Evolutionary conservation across 2,113 vertebrate genomes (phyloP).

Genomic region (Eulemur macaco): DNA sequence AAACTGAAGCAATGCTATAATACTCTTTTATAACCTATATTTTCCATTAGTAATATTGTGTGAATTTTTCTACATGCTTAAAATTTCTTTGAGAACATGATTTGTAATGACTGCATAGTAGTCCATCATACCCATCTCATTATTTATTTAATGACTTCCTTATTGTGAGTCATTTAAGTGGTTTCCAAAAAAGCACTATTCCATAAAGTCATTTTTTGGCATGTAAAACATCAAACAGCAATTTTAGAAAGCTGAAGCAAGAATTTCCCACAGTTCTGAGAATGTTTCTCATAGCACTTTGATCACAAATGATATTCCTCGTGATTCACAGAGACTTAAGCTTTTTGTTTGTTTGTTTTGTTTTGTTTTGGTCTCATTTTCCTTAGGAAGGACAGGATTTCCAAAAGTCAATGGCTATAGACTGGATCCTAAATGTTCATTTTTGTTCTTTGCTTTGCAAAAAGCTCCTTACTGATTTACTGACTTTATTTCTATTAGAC

Average conservation of each 20-base stretch:
- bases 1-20: neutral
- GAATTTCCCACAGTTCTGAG: conserved; percentile 15
- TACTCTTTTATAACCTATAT: neutral
- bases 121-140: neutral
- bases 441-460: neutral
- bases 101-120: conserved; percentile 41
- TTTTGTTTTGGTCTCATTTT: neutral
- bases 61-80: conserved; percentile 34
- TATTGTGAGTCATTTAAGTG: conserved; percentile 4
- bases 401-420: neutral
- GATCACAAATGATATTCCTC: neutral
- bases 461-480: conserved; percentile 17
- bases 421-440: neutral
- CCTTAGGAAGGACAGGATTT: neutral
- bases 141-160: conserved; percentile 56
- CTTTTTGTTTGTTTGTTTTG: neutral
- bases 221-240: neutral
- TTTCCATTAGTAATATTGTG: neutral
- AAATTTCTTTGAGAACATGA: neutral
- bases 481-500: conserved; percentile 26
- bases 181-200: neutral
- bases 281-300: neutral
- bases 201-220: neutral
- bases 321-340: neutral
- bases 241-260: conserved; percentile 34